These are phyloP conservation scores for Nephrotoma appendiculata DNA, from an alignment of 2,888 invertebrate genomes.

Conservation along the genomic window DNA sequence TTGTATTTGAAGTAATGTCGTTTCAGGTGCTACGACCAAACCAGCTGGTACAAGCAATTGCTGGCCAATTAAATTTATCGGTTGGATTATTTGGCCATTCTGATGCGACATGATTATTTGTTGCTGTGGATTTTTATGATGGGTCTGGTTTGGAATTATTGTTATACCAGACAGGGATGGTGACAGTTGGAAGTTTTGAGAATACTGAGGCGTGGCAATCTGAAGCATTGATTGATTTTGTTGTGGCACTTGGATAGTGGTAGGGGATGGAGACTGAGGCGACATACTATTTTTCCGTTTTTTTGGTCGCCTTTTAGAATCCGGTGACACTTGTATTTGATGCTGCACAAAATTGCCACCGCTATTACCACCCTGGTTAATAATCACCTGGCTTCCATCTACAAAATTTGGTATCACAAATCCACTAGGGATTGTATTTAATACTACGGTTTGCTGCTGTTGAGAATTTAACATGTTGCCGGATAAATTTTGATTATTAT, in stretches of 20 bases:
- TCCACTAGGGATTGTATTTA: slow-evolving; percentile 64
- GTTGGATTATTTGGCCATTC: slow-evolving; percentile 56
- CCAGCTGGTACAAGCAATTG: slow-evolving; percentile 75
- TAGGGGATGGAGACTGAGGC: slow-evolving; percentile 21
- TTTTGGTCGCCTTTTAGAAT: slow-evolving; percentile 52
- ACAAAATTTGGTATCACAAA: slow-evolving; percentile 53
- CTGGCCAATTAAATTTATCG: slow-evolving; percentile 69
- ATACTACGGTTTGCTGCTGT: slow-evolving; percentile 62
- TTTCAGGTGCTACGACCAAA: slow-evolving; percentile 70
- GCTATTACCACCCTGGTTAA: slow-evolving; percentile 35
- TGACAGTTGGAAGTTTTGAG: slow-evolving; percentile 61
- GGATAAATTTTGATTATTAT: background rate
- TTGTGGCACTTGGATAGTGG: slow-evolving; percentile 25
- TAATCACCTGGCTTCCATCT: slow-evolving; percentile 54
- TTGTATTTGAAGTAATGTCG: slow-evolving; percentile 61
- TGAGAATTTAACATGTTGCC: slow-evolving; percentile 25
- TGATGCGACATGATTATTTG: slow-evolving; percentile 23
- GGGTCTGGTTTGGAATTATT: slow-evolving; percentile 29
- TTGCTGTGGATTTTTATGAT: slow-evolving; percentile 34
- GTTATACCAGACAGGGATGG: slow-evolving; percentile 65
- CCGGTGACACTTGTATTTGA: slow-evolving; percentile 42
- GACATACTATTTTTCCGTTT: slow-evolving; percentile 47
- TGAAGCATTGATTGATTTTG: slow-evolving; percentile 45
- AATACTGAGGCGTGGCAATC: slow-evolving; percentile 41
- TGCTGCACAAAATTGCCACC: slow-evolving; percentile 17